Evolutionary conservation across 2,113 vertebrate species (phyloP).

Genomic region (Scopus umbretta): DNA sequence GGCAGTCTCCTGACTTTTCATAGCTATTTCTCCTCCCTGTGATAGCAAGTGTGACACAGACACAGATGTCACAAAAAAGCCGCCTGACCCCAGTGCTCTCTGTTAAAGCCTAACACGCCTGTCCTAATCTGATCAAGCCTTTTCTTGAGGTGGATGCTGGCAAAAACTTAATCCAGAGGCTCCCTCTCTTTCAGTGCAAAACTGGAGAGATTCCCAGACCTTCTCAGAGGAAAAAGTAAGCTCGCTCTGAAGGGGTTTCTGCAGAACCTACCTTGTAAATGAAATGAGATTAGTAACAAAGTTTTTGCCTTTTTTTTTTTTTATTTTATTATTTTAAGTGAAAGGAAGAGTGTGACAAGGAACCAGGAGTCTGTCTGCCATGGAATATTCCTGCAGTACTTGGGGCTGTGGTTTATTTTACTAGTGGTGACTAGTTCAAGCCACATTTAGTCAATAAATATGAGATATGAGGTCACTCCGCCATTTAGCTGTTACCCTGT

Average conservation of each 20-base stretch:
- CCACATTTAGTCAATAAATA: conserved; percentile 66
- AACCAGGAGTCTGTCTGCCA: not conserved
- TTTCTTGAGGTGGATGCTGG: not conserved
- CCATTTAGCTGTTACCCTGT: conserved; percentile 51
- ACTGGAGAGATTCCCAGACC: not conserved
- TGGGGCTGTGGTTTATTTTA: conserved; percentile 68
- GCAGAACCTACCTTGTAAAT: not conserved
- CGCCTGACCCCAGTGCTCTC: not conserved
- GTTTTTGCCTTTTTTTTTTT: not conserved
- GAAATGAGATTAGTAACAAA: not conserved
- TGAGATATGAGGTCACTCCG: conserved; percentile 66
- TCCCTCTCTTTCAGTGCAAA: not conserved
- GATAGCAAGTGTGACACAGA: fast-evolving
- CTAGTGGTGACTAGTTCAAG: conserved; percentile 67
- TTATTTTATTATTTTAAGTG: not conserved
- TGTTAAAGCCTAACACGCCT: not conserved
- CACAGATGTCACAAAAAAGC: not conserved
- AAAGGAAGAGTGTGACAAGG: not conserved
- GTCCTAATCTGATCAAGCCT: not conserved
- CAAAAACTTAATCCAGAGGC: not conserved
- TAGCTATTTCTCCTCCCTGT: not conserved
- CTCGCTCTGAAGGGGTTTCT: not conserved
- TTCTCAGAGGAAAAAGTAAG: not conserved
- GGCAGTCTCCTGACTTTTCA: not conserved
- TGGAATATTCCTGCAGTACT: conserved; percentile 60